Evolutionary conservation across 2,888 invertebrate species (phyloP), one percentile per base, ranked within the genome.

Genomic region (Imbricaverruca yamaguchii): DNA sequence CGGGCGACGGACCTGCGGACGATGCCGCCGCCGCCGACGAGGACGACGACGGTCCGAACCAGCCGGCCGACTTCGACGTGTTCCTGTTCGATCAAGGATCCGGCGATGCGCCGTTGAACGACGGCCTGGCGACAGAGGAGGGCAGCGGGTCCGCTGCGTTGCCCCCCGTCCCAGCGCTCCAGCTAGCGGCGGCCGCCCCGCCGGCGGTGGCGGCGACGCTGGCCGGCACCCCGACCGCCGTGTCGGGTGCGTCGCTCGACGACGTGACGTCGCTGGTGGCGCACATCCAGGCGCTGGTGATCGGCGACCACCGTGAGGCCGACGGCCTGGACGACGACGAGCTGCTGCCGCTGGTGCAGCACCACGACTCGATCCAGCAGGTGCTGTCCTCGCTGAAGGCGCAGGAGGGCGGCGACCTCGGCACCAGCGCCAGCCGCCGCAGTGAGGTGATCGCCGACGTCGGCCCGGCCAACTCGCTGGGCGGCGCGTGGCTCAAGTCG

Each of bases 291-390:
- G 39, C 69, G 12, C 69, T 69, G 25, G 69, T 69, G 12, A 12
- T 69, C 25, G 39, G 39, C 13, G 69, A 39, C 25, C 69, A 25
- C 39, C 53, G 10, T 3, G 74, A 53, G 74, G 25, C 39, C 18
- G 74, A 74, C 74, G 53, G 74, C 10, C 74, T 74, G 53, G 74
- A 74, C 13, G 2, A 10, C 18, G 74, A 74, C 21, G 74, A 74
- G 74, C 74, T 74, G 74, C 74, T 74, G 53, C 74, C 74, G 39
- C 74, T 74, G 53, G 53, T 53, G 74, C 39, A 74, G 53, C n/a
- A 9, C 23, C 8, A 15, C 69, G 25, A 21, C 15, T 69, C 25
- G 15, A 0, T 25, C 15, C 69, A 69, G 69, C 69, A 69, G 69
- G 11, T 69, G 69, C 25, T 69, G 39, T 39, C 69, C 9, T 0